Evolutionary conservation across 2,113 vertebrate genomes (phyloP), one percentile per base, ranked within the genome.

Genomic region (Pelusios castaneus): DNA sequence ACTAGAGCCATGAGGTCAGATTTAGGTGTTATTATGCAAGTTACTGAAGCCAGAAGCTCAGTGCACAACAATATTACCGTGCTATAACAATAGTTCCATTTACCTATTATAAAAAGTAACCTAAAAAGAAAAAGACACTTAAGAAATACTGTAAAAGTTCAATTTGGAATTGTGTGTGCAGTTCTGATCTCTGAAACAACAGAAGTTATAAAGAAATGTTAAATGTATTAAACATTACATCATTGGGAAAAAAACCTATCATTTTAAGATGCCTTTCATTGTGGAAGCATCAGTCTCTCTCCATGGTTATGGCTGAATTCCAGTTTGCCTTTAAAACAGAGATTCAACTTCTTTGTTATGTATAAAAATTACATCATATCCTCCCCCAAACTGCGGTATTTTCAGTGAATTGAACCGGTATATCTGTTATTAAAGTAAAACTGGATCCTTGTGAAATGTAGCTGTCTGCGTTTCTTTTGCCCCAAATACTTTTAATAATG

Each of bases 401-500:
- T 85, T 17, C 9, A 67, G 91, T 94, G 84, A 0, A 43, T 80
- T 92, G 88, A n/a, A 88, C 56, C 70, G 88, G 93, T 67, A 52
- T 82, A 47, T 86, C 22, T 3, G 83, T 52, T 90, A 89, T 11
- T 67, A 76, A 75, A 95, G 92, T 84, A 54, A 78, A 95, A 91
- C 91, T 17, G 8, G 75, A 77, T 27, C 80, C 93, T 73, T 86
- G 67, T 95, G 45, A 80, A 95, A 67, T 51, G 45, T 31, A 86
- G 78, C 58, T 67, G 60, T 34, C 31, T 16, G 31, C n/a, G 34
- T n/a, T 67, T 67, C 60, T 31, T n/a, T n/a, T 67, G 34, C 31
- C 16, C 11, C 38, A 24, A 25, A 75, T 24, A 41, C 41, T 73
- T 41, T 25, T 75, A 75, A 67, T 67, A 67, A 43, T 75, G 70